Conservation (phyloP, 2,113 vertebrate genomes). For the Tupaia tana region DNA sequence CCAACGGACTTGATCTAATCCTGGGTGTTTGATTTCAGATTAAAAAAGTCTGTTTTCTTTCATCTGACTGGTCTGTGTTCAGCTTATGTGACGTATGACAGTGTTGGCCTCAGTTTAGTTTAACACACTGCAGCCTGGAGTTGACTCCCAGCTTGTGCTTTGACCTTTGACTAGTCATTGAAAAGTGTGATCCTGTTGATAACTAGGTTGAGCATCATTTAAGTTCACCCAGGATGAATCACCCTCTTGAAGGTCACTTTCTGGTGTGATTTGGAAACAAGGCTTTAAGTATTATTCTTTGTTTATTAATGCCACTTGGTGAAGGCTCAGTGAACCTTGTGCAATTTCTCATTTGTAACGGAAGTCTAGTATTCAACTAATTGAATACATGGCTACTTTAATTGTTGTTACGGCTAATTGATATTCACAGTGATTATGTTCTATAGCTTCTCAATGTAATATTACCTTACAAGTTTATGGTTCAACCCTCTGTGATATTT, state of each 20-base stretch:
- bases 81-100: not conserved
- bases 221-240: not conserved
- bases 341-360: constrained; percentile 73
- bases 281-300: constrained; percentile 42
- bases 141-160: not conserved
- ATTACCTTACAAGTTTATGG: constrained; percentile 81
- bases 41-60: not conserved
- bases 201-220: not conserved
- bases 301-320: constrained; percentile 51
- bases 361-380: constrained; percentile 80
- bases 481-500: constrained; percentile 52
- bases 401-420: constrained; percentile 83
- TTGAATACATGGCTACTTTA: constrained; percentile 81
- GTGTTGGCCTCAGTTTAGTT: not conserved
- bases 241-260: constrained; percentile 61
- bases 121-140: not conserved
- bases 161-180: not conserved
- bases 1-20: not conserved
- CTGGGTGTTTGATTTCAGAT: too few relatives aligned
- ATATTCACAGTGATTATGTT: constrained; percentile 76
- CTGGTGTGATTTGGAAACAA: constrained; percentile 8
- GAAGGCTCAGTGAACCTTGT: constrained; percentile 70
- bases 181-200: not conserved
- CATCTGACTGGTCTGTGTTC: not conserved
- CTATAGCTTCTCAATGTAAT: constrained; percentile 82